phyloP scores from a whole-genome alignment of 2,797 vertebrate genomes.

The Avahi laniger region DNA sequence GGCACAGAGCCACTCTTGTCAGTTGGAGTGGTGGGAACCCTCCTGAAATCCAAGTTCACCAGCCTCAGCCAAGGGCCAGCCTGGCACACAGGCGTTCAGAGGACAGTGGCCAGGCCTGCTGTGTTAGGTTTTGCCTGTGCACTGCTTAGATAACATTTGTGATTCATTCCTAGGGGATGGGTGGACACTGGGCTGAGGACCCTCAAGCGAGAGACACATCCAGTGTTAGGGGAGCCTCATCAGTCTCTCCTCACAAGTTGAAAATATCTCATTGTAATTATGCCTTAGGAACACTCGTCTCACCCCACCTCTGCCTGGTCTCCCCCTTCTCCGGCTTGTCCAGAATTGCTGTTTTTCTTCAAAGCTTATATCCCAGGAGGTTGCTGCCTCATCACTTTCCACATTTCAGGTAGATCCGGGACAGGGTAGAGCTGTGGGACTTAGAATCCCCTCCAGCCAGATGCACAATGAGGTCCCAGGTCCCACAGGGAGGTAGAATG shows the following conservation, averaged over 20 bases:
- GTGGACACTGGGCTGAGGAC: background rate
- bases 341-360: background rate
- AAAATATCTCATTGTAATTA: background rate
- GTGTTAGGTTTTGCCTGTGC: background rate
- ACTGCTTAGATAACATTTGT: too few relatives aligned
- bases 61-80: background rate
- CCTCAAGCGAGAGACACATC: background rate
- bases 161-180: background rate
- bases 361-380: background rate
- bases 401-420: background rate
- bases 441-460: background rate
- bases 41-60: background rate
- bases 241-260: background rate
- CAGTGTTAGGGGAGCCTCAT: too few relatives aligned
- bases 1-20: background rate
- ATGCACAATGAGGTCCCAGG: background rate
- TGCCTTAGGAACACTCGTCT: background rate
- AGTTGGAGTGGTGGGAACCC: background rate
- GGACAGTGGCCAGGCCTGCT: background rate
- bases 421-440: background rate
- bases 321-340: too few relatives aligned
- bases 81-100: background rate
- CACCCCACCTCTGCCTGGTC: too few relatives aligned
- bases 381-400: background rate
- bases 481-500: rapidly evolving